Evolutionary conservation across 53 echinoderm and acorn worm species (phyloP), one percentile per base, ranked within the genome.

Genomic region (Patiria pectinifera): DNA sequence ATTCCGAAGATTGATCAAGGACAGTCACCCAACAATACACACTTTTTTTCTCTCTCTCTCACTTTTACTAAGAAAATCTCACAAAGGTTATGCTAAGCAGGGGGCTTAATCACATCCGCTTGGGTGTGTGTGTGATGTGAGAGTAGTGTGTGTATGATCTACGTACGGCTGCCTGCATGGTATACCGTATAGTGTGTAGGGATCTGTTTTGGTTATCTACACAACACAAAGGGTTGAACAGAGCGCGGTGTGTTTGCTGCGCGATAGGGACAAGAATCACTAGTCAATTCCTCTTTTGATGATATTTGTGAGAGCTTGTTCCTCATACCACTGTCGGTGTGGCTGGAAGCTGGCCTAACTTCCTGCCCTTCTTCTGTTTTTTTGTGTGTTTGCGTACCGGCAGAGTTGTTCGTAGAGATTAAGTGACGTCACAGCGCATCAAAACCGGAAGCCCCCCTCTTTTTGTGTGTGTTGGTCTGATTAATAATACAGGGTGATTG

Each of bases 41-140:
- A 21, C 60, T 59, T 44, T 23, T 60, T 24, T 59, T 82, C 25
- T 78, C 26, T 53, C 8, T 8, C 53, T 53, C 53, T 53, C 53
- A 5, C 53, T 53, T 81, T 80, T 90, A 90, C 82, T 46, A 22
- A 90, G 90, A 90, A 90, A 90, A 21, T 44, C 90, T 90, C 60
- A 90, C 90, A 90, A 90, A 90, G 90, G 90, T 80, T 90, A 90
- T 90, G 90, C 90, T 90, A 90, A 90, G 90, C 66, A 90, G 80
- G 12, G 48, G 90, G 24, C 81, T 90, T 90, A 90, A 90, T 90
- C 90, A 90, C 90, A 90, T 90, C 81, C 90, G 81, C 82, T 87
- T 35, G 88, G 59, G 81, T 90, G 82, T 81, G 90, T 19, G n/a
- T 62, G 44, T 77, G 35, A 35, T 35, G 35, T 35, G 35, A 35